A percentile compares a stretch with the other conserved stretches of the same genome.
Conservation (phyloP, 2,113 vertebrate genomes). For the Haplochromis burtoni region DNA sequence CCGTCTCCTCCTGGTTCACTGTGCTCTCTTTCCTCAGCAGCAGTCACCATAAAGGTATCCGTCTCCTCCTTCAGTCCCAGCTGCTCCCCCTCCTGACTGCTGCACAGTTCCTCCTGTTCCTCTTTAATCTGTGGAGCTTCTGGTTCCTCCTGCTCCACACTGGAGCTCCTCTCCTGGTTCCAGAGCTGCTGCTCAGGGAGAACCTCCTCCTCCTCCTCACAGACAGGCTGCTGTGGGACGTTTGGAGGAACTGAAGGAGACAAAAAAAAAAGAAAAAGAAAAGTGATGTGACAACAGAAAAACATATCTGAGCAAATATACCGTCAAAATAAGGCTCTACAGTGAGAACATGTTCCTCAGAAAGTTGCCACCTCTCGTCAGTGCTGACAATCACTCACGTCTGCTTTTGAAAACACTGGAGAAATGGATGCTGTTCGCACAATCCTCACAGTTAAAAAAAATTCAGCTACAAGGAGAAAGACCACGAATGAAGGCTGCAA, state of each 20-base stretch:
- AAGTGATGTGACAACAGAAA: background rate
- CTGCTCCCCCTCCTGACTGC: background rate
- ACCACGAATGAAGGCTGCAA: background rate
- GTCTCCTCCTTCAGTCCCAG: background rate
- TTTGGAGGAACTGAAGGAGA: background rate
- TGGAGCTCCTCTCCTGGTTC: no score
- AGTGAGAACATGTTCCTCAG: background rate
- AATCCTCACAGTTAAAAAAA: background rate
- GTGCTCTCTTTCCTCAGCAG: rapidly evolving
- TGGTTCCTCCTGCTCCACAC: no score
- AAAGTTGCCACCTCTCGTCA: background rate
- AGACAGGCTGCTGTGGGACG: rapidly evolving
- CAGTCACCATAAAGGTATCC: rapidly evolving
- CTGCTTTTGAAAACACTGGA: background rate
- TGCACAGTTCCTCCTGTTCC: background rate
- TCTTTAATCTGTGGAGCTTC: background rate
- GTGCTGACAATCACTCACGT: background rate
- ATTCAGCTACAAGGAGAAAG: background rate
- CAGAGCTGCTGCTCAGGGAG: no score
- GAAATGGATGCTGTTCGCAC: background rate
- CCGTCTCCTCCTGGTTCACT: rapidly evolving
- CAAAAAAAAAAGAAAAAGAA: background rate
- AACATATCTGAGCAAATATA: background rate
- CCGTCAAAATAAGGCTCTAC: background rate
- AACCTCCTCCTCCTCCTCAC: background rate